Evolutionary conservation across 2,113 vertebrate species (phyloP).

Genomic region (Anguilla japonica): DNA sequence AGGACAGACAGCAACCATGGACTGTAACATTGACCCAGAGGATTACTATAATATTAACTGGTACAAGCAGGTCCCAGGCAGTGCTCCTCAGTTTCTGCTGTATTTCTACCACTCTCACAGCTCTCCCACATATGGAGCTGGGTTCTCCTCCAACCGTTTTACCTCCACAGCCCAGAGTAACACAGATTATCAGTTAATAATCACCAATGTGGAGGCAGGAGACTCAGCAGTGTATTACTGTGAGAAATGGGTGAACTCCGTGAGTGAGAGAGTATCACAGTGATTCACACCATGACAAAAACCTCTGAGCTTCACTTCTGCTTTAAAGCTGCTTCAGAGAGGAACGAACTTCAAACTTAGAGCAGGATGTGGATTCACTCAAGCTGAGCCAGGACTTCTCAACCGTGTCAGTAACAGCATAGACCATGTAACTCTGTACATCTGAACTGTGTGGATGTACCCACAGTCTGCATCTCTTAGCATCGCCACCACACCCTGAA

Average conservation of each 20-base stretch:
- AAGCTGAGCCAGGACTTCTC: neutral
- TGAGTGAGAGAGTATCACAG: neutral
- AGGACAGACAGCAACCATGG: constrained; percentile 37
- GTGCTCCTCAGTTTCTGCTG: constrained; percentile 39
- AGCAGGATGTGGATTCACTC: neutral
- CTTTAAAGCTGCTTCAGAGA: no score
- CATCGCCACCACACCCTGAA: no score
- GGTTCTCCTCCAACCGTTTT: constrained; percentile 51
- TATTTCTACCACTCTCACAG: fast-evolving
- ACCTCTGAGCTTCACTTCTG: no score
- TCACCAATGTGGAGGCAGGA: constrained; percentile 49
- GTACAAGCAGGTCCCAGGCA: constrained; percentile 54
- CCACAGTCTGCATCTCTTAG: no score
- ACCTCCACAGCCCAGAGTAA: constrained; percentile 45
- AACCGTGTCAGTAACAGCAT: neutral
- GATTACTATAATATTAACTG: neutral
- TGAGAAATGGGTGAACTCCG: neutral
- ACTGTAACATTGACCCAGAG: neutral
- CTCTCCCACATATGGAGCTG: constrained; percentile 17
- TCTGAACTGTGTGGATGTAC: no score
- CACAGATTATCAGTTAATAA: constrained; percentile 51
- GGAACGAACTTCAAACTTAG: neutral
- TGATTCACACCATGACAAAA: constrained; percentile 38
- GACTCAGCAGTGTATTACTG: constrained; percentile 62
- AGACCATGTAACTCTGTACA: no score